These are phyloP conservation scores for Zeus faber DNA, from an alignment of 2,113 vertebrate species.

Conservation along the genomic window DNA sequence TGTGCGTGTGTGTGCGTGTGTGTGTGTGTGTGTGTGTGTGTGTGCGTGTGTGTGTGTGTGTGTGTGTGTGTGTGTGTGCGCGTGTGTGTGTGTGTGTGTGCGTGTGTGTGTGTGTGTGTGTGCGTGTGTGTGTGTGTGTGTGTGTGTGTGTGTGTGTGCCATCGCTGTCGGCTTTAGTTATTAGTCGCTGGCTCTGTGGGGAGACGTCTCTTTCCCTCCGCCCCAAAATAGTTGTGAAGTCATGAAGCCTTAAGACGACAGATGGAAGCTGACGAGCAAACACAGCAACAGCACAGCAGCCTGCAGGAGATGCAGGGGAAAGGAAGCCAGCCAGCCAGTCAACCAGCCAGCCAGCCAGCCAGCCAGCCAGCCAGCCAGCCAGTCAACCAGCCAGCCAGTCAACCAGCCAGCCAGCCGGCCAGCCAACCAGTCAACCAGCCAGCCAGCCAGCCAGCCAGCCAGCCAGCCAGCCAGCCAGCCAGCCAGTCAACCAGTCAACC, in stretches of 20 bases:
- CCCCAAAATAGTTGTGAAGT: slow-evolving; percentile 71
- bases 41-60: slow-evolving; percentile 7
- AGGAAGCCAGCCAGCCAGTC: too few species aligned
- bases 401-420: too few species aligned
- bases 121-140: slow-evolving; percentile 7
- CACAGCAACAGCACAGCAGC: too few species aligned
- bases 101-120: not conserved
- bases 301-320: too few species aligned
- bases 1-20: slow-evolving; percentile 33
- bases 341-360: too few species aligned
- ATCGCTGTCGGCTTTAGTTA: slow-evolving; percentile 78
- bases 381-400: too few species aligned
- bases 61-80: slow-evolving; percentile 10
- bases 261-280: slow-evolving; percentile 76
- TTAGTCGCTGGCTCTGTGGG: slow-evolving; percentile 73
- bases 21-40: not conserved
- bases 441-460: too few species aligned
- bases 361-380: too few species aligned
- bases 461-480: too few species aligned
- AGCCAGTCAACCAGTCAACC: too few species aligned
- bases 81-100: not conserved
- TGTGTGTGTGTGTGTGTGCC: slow-evolving; percentile 55
- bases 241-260: slow-evolving; percentile 80
- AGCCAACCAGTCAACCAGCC: too few species aligned
- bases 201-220: slow-evolving; percentile 44